These are phyloP conservation scores for Drosophila borealis DNA, from an alignment of 2,888 invertebrate genomes.

Conservation along the genomic window DNA sequence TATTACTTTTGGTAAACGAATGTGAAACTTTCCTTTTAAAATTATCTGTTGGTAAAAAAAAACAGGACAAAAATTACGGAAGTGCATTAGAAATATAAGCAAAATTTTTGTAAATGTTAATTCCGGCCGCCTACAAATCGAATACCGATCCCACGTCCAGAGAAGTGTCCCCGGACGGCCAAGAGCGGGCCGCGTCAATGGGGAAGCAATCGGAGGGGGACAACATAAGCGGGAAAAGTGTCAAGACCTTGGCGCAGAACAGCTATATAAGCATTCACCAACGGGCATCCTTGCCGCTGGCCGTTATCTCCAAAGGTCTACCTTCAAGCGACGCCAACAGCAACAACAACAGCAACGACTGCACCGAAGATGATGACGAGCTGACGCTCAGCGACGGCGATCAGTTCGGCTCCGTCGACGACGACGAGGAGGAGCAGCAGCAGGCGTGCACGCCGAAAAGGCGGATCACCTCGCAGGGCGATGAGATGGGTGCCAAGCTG, in stretches of 20 bases:
- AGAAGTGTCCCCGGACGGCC: slow-evolving; percentile 18
- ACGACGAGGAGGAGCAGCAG: slow-evolving; percentile 13
- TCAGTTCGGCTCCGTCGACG: slow-evolving; percentile 16
- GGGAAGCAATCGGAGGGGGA: slow-evolving; percentile 56
- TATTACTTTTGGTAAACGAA: slow-evolving; percentile 65
- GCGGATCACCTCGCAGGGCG: slow-evolving; percentile 21
- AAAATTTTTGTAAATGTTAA: slow-evolving; percentile 61
- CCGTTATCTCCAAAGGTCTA: not conserved
- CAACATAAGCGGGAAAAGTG: slow-evolving; percentile 15
- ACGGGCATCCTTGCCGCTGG: not conserved
- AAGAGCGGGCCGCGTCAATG: slow-evolving; percentile 42
- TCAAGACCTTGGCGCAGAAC: slow-evolving; percentile 9
- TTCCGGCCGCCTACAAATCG: slow-evolving; percentile 15
- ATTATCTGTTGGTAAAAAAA: slow-evolving; percentile 68
- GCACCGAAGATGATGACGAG: slow-evolving; percentile 23
- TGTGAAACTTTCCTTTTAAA: slow-evolving; percentile 63
- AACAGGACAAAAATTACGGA: slow-evolving; percentile 52
- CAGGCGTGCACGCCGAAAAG: not conserved
- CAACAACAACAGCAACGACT: slow-evolving; percentile 19
- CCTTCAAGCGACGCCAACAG: slow-evolving; percentile 11
- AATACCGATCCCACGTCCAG: slow-evolving; percentile 5
- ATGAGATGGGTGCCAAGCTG: slow-evolving; percentile 64
- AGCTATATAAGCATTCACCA: slow-evolving; percentile 36
- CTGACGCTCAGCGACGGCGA: slow-evolving; percentile 32
- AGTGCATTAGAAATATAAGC: slow-evolving; percentile 26